phyloP scores from a whole-genome alignment of 2,888 invertebrate species.

The Heliothis peltigera region DNA sequence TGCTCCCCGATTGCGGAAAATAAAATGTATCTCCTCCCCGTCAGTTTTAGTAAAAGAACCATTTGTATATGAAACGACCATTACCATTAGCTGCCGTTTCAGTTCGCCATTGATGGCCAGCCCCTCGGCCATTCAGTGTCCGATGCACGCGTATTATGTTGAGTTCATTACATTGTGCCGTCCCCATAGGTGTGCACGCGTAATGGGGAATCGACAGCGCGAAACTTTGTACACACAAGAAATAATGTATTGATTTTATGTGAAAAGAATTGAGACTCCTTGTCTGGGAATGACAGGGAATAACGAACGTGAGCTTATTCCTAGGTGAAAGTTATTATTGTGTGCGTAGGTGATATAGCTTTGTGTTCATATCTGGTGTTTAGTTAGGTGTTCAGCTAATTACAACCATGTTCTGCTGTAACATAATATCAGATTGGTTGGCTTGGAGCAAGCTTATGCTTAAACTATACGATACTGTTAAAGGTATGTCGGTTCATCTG shows the following conservation, averaged over 20 bases:
- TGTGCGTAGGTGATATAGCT: too few species aligned
- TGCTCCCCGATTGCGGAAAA: conserved; percentile 55
- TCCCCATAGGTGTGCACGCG: conserved; percentile 37
- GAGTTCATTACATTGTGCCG: conserved; percentile 61
- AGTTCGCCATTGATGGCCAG: conserved; percentile 58
- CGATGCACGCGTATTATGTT: conserved; percentile 60
- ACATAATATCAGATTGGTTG: neutral
- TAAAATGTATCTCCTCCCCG: conserved; percentile 58
- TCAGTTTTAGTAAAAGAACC: conserved; percentile 63
- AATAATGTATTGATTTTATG: conserved; percentile 43
- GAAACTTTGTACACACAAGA: conserved; percentile 37
- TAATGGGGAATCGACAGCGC: conserved; percentile 44
- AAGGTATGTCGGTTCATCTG: neutral
- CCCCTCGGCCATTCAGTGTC: conserved; percentile 63
- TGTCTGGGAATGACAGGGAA: conserved; percentile 13
- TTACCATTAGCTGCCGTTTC: conserved; percentile 65
- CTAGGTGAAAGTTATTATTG: neutral
- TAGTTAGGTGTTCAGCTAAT: neutral
- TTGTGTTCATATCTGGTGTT: too few species aligned
- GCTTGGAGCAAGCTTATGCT: neutral
- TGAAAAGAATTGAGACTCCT: conserved; percentile 14
- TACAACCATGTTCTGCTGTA: conserved; percentile 1
- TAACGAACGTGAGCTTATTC: neutral
- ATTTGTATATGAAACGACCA: conserved; percentile 68
- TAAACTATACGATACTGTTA: neutral